Evolutionary conservation across 2,113 vertebrate genomes (phyloP).

Genomic region (Crotalus helleri): DNA sequence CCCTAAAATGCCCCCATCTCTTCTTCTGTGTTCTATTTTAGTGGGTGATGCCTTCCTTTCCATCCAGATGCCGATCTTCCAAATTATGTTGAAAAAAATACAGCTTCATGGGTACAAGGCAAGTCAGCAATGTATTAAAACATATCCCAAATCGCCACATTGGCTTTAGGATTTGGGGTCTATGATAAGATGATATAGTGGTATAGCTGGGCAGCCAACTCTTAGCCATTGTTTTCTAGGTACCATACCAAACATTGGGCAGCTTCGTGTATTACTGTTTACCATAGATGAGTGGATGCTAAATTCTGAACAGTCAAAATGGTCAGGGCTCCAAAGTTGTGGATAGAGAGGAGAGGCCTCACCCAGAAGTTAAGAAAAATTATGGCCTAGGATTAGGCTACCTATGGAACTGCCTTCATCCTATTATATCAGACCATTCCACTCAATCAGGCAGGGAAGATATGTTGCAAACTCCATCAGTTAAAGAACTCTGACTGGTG

Average conservation of each 20-base stretch:
- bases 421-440: not conserved
- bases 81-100: not conserved
- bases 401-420: not conserved
- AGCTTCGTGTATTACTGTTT: not conserved
- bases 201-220: not conserved
- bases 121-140: not conserved
- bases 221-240: not conserved
- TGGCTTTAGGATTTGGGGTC: not conserved
- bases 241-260: not conserved
- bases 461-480: not conserved
- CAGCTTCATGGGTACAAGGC: not conserved
- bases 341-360: no score
- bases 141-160: not conserved
- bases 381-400: not conserved
- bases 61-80: not conserved
- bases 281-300: not conserved
- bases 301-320: not conserved
- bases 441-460: not conserved
- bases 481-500: not conserved
- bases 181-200: not conserved
- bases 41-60: not conserved
- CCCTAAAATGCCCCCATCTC: not conserved
- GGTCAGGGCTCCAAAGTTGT: not conserved
- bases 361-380: not conserved
- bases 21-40: not conserved